Evolutionary conservation across 2,113 vertebrate species (phyloP), one percentile per base, ranked within the genome.

Genomic region (Noturus placidus): DNA sequence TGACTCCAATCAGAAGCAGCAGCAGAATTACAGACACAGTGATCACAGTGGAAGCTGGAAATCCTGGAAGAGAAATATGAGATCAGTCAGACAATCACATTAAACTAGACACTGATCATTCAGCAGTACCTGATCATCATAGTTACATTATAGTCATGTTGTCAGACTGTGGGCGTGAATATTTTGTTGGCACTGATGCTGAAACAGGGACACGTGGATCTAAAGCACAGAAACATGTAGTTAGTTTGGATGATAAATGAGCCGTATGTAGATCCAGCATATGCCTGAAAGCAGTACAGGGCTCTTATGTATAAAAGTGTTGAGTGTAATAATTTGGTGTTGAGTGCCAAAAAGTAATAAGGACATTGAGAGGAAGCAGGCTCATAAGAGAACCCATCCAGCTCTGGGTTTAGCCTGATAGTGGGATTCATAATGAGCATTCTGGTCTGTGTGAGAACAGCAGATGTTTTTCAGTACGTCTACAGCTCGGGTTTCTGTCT

Each of bases 1-100:
- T 59, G 20, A 82, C 1, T 81, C 56, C 91, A 86, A 90, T 92
- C 22, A 94, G 93, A 52, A 95, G 79, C 54, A 46, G 8, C 22
- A 76, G 72, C 42, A 50, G 42, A 76, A 9, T 25, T 20, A 25
- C 72, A 76, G 38, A 50, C 42, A 76, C 38, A 76, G 11, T 27
- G 10, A 42, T 27, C 22, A 76, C 38, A 46, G 20, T 76, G 72
- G 7, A 22, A 76, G 9, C 38, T 76, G 38, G 9, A 76, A 76
- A 46, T 25, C 19, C 70, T 42, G 38, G 20, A 22, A 42, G 25
- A 35, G 15, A 33, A 35, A 70, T n/a, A n/a, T n/a, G n/a, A n/a
- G n/a, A n/a, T n/a, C 72, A 25, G 4, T 46, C 19, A 42, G 20
- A 76, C 30, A 14, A 2, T 74, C 38, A 46, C 72, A 70, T 46